Evolutionary conservation across 2,113 vertebrate genomes (phyloP).

Genomic region (Donacobius atricapilla): DNA sequence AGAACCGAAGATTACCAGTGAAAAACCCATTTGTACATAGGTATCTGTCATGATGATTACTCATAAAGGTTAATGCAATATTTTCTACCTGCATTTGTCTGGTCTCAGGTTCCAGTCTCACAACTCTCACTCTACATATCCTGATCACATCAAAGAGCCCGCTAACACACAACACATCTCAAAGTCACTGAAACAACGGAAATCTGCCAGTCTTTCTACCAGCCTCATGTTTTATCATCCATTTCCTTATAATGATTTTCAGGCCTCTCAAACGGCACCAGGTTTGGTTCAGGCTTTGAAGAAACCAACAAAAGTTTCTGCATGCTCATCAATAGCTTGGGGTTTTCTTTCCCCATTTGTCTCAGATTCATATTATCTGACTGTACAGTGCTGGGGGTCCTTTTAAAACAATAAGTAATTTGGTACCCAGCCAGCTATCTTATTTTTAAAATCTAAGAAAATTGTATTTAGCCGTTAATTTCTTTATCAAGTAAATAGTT

Average conservation of each 20-base stretch:
- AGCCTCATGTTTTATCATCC: background rate
- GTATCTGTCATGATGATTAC: background rate
- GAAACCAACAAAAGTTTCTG: background rate
- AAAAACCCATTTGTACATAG: background rate
- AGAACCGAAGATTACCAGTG: background rate
- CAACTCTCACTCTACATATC: fast-evolving
- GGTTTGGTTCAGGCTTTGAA: background rate
- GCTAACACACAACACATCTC: background rate
- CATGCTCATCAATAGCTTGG: background rate
- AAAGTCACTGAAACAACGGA: background rate
- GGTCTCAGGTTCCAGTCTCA: background rate
- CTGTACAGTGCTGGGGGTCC: background rate
- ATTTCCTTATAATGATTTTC: background rate
- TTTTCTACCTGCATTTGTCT: background rate
- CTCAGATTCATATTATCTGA: background rate
- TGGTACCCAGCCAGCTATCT: background rate
- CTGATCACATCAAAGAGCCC: background rate
- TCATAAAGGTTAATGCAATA: background rate
- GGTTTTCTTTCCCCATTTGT: background rate
- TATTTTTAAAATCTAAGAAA: background rate
- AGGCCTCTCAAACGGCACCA: background rate
- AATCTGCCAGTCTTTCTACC: background rate
- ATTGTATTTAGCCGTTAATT: background rate
- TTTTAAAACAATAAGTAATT: background rate
- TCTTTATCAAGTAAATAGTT: background rate